Evolutionary conservation across 2,888 invertebrate genomes (phyloP).

Genomic region (Plagiodera versicolora): DNA sequence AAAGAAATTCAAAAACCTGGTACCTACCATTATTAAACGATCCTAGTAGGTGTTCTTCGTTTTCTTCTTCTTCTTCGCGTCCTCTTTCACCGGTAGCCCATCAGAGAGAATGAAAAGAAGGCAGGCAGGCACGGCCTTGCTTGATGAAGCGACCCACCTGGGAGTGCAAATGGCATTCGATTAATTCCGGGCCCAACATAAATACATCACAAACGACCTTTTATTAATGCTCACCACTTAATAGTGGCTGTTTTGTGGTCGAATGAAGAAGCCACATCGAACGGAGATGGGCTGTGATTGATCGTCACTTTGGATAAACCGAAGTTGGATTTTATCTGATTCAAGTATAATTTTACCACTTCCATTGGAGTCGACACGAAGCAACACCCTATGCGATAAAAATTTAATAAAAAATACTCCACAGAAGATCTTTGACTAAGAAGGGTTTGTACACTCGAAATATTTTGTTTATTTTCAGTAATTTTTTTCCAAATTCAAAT

Average conservation of each 20-base stretch:
- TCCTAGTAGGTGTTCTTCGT: neutral
- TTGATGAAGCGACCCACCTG: conserved; percentile 51
- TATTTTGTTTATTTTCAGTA: no score
- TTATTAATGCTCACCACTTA: conserved; percentile 32
- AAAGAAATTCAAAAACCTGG: no score
- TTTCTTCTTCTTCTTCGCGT: conserved; percentile 3
- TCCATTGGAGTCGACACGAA: no score
- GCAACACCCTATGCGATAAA: no score
- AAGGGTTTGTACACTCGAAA: no score
- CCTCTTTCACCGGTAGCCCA: conserved; percentile 1
- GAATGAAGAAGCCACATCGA: conserved; percentile 29
- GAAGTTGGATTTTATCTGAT: no score
- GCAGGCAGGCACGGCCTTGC: neutral
- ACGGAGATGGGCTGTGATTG: conserved; percentile 29
- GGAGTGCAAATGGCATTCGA: conserved; percentile 50
- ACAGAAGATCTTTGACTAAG: no score
- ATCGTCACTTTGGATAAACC: conserved; percentile 15
- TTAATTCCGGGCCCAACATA: conserved; percentile 45
- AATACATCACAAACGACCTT: conserved; percentile 38
- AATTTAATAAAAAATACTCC: no score
- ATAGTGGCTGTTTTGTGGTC: conserved; percentile 20
- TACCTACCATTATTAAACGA: neutral
- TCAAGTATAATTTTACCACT: no score
- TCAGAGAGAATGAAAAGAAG: conserved; percentile 6
- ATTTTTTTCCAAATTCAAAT: no score